Evolutionary conservation across 30 jellyfish, hydroid and myxozoan species (phyloP), one percentile per base, ranked within the genome.

Genomic region (Phacellophora camtschatica): DNA sequence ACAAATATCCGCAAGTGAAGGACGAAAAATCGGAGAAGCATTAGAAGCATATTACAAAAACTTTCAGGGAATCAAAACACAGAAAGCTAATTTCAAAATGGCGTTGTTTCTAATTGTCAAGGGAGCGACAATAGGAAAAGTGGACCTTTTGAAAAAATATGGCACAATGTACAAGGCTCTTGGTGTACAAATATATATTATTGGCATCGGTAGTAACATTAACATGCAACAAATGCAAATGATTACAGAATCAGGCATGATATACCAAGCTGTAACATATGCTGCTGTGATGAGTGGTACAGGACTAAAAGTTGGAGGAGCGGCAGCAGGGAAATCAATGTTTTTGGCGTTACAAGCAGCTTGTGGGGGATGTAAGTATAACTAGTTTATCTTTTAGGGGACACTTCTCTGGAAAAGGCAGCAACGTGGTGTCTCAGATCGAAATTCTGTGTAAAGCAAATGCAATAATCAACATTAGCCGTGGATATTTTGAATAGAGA

Each of bases 1-100:
- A 39, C 74, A 71, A 6, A 66, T 92, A 10, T 48, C 69, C 39
- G 50, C 94, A 8, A 25, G 66, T 33, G 91, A 65, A 37, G 96
- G 96, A 32, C 64, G 98, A 57, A 85, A 74, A 61, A 71, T 92
- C 16, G 98, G 98, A 5, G 98, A 92, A 61, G 98, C 96, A 25
- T 64, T 92, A 13, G 95, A 92, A 67, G 64, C 61, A 48, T 92
- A 84, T 57, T 92, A 92, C 81, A 76, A 85, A 30, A 66, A 75
- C 74, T 84, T 58, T 81, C 81, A 78, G 43, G 90, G 87, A 13
- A 86, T 92, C 54, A 92, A 85, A 65, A 50, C 87, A 29, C 55
- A 57, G 73, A 86, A 85, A 51, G 70, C 96, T 9, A 42, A 64
- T 11, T 50, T 19, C 55, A 85, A 84, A 66, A 85, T 80, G 95